Evolutionary conservation across 2,888 invertebrate genomes (phyloP), one percentile per base, ranked within the genome.

Genomic region (Diaprepes abbreviatus): DNA sequence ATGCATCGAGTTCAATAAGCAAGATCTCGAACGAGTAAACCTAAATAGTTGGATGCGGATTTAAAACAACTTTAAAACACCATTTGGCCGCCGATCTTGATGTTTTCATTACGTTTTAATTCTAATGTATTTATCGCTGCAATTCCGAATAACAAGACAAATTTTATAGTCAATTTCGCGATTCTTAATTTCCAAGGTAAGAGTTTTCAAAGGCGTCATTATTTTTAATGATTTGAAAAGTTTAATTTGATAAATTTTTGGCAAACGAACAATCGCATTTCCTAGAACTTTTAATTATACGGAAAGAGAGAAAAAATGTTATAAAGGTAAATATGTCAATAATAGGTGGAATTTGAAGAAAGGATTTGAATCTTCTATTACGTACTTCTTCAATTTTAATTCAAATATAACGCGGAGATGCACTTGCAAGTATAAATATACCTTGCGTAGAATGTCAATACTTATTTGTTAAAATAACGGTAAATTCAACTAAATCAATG

Each of bases 121-220:
- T 48, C 12, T 19, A 60, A 60, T 3, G 35, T 12, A 58, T 50
- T 31, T 35, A 54, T 59, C 43, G 48, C 55, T 55, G 55, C 55
- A 36, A 55, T 55, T 55, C 36, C 33, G 36, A 9, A 33, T 52
- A 55, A 55, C 21, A 55, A 55, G 16, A 17, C 36, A 36, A 55
- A 55, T 55, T 55, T 55, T 55, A 36, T 36, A 19, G 55, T 19
- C 19, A 19, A 36, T 36, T 55, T 21, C 21, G 17, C 14, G 19
- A 55, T 33, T 21, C 17, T 55, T 36, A 16, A 52, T 52, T 33
- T 52, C 21, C 54, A 55, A 55, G 12, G 55, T 55, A 14, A 21
- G 36, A 10, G 10, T 43, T 43, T 43, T 43, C 40, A 43, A 43
- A 43, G 17, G 5, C 17, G 19, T 43, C 17, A 43, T 43, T 43